Conservation (phyloP, 2,113 vertebrate genomes). For the Cyphomyrus discorhynchus region DNA sequence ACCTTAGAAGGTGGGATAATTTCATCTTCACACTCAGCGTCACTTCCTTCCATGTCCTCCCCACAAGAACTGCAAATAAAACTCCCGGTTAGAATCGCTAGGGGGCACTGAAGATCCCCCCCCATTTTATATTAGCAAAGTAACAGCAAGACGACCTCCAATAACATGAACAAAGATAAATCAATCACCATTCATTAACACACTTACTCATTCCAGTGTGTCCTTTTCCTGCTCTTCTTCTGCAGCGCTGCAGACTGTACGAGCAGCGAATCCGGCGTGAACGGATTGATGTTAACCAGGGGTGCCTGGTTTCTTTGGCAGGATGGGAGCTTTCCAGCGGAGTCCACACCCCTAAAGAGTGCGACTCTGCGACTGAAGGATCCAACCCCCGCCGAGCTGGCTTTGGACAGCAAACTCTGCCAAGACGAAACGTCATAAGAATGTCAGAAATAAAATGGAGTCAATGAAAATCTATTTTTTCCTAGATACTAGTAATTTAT, state of each 20-base stretch:
- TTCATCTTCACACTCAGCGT: conserved; percentile 83
- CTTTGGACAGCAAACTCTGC: conserved; percentile 87
- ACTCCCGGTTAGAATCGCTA: conserved; percentile 34
- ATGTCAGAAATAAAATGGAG: not conserved
- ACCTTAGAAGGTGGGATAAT: conserved; percentile 83
- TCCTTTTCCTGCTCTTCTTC: conserved; percentile 79
- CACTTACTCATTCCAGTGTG: conserved; percentile 86
- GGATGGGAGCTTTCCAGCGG: conserved; percentile 61
- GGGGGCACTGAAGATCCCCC: conserved; percentile 33
- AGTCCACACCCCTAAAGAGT: conserved; percentile 78
- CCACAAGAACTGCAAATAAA: conserved; percentile 74
- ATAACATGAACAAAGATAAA: not conserved
- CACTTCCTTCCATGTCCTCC: conserved; percentile 91
- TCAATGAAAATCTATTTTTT: not conserved
- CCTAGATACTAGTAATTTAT: not conserved
- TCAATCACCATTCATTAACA: not conserved
- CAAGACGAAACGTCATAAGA: not conserved
- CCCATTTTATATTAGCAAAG: not conserved
- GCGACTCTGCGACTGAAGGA: conserved; percentile 75
- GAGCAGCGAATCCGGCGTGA: conserved; percentile 88
- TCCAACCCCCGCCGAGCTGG: conserved; percentile 65
- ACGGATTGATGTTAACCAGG: conserved; percentile 94
- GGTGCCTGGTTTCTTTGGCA: conserved; percentile 71
- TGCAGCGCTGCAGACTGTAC: conserved; percentile 79
- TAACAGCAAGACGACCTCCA: not conserved